Conservation (phyloP, 2,797 vertebrate genomes). For the Acanthornis magna region DNA sequence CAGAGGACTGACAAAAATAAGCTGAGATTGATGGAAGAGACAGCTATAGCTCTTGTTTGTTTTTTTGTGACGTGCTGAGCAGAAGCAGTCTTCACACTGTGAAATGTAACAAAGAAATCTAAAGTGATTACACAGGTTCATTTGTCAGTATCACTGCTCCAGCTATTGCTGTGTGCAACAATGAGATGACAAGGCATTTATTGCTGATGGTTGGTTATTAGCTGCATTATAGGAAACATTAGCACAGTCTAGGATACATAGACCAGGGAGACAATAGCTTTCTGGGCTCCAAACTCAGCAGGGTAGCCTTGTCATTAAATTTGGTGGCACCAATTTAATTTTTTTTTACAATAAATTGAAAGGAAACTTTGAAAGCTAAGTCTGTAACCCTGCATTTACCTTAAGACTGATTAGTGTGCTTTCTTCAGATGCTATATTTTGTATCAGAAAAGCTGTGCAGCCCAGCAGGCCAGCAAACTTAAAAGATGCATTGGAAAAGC, state of each 20-base stretch:
- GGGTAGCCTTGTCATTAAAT: constrained; percentile 80
- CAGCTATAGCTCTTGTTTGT: constrained; percentile 75
- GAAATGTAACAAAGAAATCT: constrained; percentile 82
- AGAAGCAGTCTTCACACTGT: constrained; percentile 81
- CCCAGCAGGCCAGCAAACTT: constrained; percentile 27
- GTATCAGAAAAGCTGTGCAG: neutral
- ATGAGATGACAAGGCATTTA: constrained; percentile 80
- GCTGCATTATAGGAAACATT: constrained; percentile 80
- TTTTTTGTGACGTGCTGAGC: constrained; percentile 78
- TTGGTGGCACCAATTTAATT: constrained; percentile 71
- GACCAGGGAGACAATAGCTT: constrained; percentile 80
- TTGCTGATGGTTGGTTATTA: constrained; percentile 83
- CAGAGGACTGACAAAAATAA: constrained; percentile 72
- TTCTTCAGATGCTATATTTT: constrained; percentile 12
- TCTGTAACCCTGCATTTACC: constrained; percentile 72
- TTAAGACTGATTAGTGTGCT: constrained; percentile 53
- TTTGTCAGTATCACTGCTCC: constrained; percentile 79
- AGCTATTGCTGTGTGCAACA: constrained; percentile 74
- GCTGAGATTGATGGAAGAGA: constrained; percentile 76
- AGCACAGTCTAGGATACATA: constrained; percentile 73
- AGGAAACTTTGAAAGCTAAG: constrained; percentile 73
- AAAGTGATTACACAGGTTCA: constrained; percentile 79
- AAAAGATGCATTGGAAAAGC: constrained; percentile 2
- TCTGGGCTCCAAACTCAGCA: constrained; percentile 77
- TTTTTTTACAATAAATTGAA: constrained; percentile 65